Percentiles rank a stretch among this genome's conserved stretches.
Evolutionary conservation across 2,888 invertebrate genomes (phyloP).

Genomic region (Agonopterix arenella): DNA sequence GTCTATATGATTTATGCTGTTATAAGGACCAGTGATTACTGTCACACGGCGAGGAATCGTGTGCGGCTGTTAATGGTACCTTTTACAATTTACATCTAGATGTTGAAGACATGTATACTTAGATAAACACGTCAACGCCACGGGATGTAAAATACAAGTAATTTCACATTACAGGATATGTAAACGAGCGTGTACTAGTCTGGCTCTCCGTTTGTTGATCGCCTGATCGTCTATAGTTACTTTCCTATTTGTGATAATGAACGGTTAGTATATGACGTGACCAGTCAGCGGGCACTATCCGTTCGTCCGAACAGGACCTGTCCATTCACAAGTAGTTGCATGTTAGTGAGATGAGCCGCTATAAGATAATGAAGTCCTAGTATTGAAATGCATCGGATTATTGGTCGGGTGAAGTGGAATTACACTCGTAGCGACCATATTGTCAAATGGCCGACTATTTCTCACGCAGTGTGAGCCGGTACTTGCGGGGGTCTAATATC

Average conservation of each 20-base stretch:
- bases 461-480: slow-evolving; percentile 58
- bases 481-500: slow-evolving; percentile 58
- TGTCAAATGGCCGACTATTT: slow-evolving; percentile 61
- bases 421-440: slow-evolving; percentile 46
- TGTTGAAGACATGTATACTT: slow-evolving; percentile 4
- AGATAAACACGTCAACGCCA: slow-evolving; percentile 6
- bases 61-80: slow-evolving; percentile 19
- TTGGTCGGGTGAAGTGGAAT: slow-evolving; percentile 40
- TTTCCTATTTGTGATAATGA: slow-evolving; percentile 5
- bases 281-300: background rate
- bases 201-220: slow-evolving; percentile 5
- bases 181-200: slow-evolving; percentile 8
- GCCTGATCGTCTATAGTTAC: slow-evolving; percentile 3
- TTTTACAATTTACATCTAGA: slow-evolving; percentile 4
- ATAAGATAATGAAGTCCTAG: slow-evolving; percentile 42
- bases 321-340: slow-evolving; percentile 21
- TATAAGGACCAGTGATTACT: slow-evolving; percentile 65
- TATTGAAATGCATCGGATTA: slow-evolving; percentile 37
- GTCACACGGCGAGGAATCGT: slow-evolving; percentile 41
- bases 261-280: slow-evolving; percentile 10
- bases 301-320: slow-evolving; percentile 22
- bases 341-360: slow-evolving; percentile 27
- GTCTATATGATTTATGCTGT: slow-evolving; percentile 66
- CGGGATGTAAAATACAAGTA: slow-evolving; percentile 2
- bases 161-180: slow-evolving; percentile 9